These are phyloP conservation scores for Hassar affinis DNA, from an alignment of 2,113 vertebrate genomes.

Conservation along the genomic window DNA sequence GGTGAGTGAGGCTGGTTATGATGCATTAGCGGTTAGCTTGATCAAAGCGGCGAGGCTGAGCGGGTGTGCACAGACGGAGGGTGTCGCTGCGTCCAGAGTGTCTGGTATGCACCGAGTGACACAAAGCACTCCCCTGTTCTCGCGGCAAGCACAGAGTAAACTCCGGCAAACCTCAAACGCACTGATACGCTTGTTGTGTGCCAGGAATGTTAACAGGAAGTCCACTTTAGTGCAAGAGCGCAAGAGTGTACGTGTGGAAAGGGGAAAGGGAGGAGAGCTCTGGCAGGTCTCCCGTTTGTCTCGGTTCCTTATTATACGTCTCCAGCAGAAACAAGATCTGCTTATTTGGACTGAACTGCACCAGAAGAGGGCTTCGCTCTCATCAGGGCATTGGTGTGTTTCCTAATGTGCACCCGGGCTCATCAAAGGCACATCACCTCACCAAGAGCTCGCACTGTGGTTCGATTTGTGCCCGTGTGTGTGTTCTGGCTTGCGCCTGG, in stretches of 20 bases:
- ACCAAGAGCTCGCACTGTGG: conserved; percentile 53
- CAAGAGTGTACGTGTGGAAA: conserved; percentile 11
- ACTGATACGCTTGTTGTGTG: conserved; percentile 53
- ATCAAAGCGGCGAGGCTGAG: conserved; percentile 52
- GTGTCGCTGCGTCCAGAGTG: conserved; percentile 51
- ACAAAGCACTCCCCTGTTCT: conserved; percentile 62
- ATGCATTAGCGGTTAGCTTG: conserved; percentile 56
- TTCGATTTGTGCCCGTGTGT: conserved; percentile 47
- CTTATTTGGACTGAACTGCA: conserved; percentile 64
- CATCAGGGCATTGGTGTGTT: conserved; percentile 45
- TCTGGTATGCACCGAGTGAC: conserved; percentile 52
- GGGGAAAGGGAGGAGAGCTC: conserved; percentile 29
- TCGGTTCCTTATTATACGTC: conserved; percentile 57
- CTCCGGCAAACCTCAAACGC: conserved; percentile 48
- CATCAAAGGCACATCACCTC: conserved; percentile 67
- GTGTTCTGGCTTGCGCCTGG: conserved; percentile 29
- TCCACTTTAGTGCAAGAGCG: conserved; percentile 56
- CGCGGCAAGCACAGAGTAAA: conserved; percentile 55
- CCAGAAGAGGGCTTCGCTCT: conserved; percentile 39
- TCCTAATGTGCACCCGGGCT: conserved; percentile 50
- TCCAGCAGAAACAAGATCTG: conserved; percentile 64
- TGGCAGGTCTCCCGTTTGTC: conserved; percentile 38
- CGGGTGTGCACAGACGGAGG: conserved; percentile 35
- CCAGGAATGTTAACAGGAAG: conserved; percentile 63
- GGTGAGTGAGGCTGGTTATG: conserved; percentile 59